A percentile compares a stretch with the other conserved stretches of the same genome.
phyloP scores from a whole-genome alignment of 2,113 vertebrate species.

The Centropristis striata region DNA sequence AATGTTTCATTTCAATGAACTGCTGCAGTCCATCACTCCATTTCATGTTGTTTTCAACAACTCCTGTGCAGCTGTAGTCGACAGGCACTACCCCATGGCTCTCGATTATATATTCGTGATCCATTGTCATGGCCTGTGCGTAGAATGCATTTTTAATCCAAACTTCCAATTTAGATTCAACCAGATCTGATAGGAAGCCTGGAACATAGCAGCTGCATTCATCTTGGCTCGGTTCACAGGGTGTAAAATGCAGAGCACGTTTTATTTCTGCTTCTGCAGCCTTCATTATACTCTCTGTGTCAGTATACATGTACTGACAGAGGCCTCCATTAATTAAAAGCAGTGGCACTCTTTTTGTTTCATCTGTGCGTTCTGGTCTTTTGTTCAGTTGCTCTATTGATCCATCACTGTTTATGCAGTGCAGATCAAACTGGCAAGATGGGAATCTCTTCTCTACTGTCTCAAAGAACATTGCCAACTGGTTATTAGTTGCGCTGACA shows the following conservation, averaged over 20 bases:
- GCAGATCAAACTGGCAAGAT: conserved; percentile 47
- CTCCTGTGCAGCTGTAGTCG: conserved; percentile 79
- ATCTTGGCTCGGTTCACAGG: conserved; percentile 31
- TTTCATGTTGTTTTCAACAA: conserved; percentile 76
- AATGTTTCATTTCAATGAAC: conserved; percentile 82
- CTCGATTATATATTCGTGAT: conserved; percentile 71
- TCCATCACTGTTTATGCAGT: background rate
- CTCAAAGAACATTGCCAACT: conserved; percentile 61
- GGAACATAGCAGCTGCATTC: conserved; percentile 45
- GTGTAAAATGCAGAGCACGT: conserved; percentile 31
- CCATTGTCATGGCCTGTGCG: conserved; percentile 64
- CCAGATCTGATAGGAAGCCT: conserved; percentile 63
- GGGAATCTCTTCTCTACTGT: conserved; percentile 37
- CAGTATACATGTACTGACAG: conserved; percentile 46
- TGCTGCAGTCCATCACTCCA: conserved; percentile 83
- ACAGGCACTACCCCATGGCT: conserved; percentile 71
- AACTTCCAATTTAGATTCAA: conserved; percentile 51
- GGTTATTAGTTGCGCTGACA: background rate
- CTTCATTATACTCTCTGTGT: background rate
- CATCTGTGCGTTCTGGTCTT: too few relatives aligned
- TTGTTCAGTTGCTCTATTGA: conserved; percentile 6
- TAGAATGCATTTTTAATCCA: conserved; percentile 80
- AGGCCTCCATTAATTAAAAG: conserved; percentile 38
- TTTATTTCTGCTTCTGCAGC: conserved; percentile 41
- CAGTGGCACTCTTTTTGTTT: background rate